Percentiles rank a stretch among this genome's conserved stretches.
These are phyloP conservation scores for Pseudomugil tenellus DNA, from an alignment of 2,797 vertebrate genomes.

Conservation along the genomic window DNA sequence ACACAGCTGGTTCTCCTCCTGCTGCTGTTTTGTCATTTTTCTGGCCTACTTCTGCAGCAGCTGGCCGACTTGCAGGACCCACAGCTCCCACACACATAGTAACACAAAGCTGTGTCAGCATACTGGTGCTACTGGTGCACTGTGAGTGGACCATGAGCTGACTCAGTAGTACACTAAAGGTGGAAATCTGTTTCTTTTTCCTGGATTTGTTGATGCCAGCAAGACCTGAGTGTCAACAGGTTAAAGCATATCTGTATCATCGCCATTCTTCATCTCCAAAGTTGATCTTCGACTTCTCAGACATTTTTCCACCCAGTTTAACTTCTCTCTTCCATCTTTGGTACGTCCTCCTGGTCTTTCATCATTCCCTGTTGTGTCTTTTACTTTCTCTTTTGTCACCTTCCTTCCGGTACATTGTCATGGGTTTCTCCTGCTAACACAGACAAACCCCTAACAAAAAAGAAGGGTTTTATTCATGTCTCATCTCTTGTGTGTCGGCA, in stretches of 20 bases:
- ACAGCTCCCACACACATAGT: slow-evolving; percentile 1
- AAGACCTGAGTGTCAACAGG: slow-evolving; percentile 12
- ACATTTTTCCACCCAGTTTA: neutral
- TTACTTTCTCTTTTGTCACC: neutral
- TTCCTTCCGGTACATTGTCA: neutral
- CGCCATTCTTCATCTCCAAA: neutral
- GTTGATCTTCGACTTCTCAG: neutral
- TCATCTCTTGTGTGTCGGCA: neutral
- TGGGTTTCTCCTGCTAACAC: neutral
- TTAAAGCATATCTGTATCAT: neutral
- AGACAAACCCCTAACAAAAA: neutral
- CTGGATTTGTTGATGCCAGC: slow-evolving; percentile 17
- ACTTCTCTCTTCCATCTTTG: neutral
- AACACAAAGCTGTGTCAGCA: slow-evolving; percentile 53
- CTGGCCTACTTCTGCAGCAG: slow-evolving; percentile 58
- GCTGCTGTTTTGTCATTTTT: slow-evolving; percentile 41
- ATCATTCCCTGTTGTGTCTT: neutral
- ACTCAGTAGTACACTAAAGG: slow-evolving; percentile 20
- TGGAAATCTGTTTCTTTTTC: slow-evolving; percentile 14
- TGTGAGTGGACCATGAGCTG: slow-evolving; percentile 11
- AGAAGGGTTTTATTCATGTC: neutral
- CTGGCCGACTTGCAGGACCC: slow-evolving; percentile 29
- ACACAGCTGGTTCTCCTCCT: slow-evolving; percentile 36
- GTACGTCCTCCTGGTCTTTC: neutral
- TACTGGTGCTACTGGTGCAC: slow-evolving; percentile 37